A percentile compares a stretch with the other conserved stretches of the same genome.
phyloP scores from a whole-genome alignment of 2,888 invertebrate species.

The Athrips mouffetella region DNA sequence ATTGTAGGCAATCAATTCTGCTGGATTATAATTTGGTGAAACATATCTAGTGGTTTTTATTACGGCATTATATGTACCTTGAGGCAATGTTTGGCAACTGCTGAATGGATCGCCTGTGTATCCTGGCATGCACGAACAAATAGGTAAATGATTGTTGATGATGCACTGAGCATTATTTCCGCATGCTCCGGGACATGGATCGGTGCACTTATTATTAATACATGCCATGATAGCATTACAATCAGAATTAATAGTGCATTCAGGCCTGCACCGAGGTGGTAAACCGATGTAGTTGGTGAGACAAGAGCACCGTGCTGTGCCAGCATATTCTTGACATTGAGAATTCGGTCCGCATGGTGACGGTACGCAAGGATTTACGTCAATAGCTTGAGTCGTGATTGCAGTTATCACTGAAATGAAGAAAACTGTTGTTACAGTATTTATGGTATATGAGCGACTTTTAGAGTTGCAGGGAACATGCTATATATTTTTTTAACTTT shows the following conservation, averaged over 20 bases:
- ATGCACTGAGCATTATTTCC: constrained; percentile 86
- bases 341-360: constrained; percentile 90
- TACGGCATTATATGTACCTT: constrained; percentile 42
- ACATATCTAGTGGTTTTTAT: too few relatives aligned
- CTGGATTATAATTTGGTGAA: too few relatives aligned
- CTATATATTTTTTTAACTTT: neutral
- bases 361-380: constrained; percentile 82
- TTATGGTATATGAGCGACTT: too few relatives aligned
- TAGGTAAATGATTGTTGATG: constrained; percentile 83
- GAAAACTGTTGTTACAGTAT: constrained; percentile 5
- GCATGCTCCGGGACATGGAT: constrained; percentile 89
- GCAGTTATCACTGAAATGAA: constrained; percentile 46
- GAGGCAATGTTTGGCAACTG: constrained; percentile 52
- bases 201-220: constrained; percentile 83
- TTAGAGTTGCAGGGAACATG: too few relatives aligned
- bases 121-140: constrained; percentile 82
- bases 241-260: constrained; percentile 84
- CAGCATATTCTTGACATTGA: constrained; percentile 82
- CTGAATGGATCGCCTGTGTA: constrained; percentile 87
- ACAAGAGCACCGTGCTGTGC: constrained; percentile 84
- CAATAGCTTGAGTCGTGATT: constrained; percentile 36
- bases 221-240: constrained; percentile 84
- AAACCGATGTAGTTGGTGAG: constrained; percentile 84
- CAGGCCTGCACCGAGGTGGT: constrained; percentile 86
- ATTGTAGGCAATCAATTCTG: too few relatives aligned